phyloP scores from a whole-genome alignment of 1,140 invertebrate genomes.

The Pachypeltis micranthus region DNA sequence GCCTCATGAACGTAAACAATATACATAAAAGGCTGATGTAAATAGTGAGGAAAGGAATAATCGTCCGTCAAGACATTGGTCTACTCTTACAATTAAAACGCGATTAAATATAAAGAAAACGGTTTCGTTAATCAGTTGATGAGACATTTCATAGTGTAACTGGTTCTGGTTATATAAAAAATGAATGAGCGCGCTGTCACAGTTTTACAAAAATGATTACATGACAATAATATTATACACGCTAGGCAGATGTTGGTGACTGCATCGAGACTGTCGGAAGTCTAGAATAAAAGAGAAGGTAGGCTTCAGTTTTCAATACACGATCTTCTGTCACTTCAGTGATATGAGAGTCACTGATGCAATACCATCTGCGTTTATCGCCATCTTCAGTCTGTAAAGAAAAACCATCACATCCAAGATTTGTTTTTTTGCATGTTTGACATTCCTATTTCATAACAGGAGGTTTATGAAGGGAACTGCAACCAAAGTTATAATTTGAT shows the following conservation, averaged over 20 bases:
- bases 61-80: too few species aligned
- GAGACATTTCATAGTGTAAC: neutral
- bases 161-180: neutral
- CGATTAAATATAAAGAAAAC: too few species aligned
- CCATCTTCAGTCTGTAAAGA: constrained; percentile 16
- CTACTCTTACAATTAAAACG: too few species aligned
- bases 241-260: neutral
- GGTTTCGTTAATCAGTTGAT: neutral
- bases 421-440: too few species aligned
- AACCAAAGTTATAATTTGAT: too few species aligned
- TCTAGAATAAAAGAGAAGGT: constrained; percentile 77
- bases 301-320: constrained; percentile 84
- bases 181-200: neutral
- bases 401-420: too few species aligned
- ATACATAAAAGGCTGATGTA: too few species aligned
- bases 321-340: constrained; percentile 62
- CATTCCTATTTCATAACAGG: too few species aligned
- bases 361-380: constrained; percentile 56
- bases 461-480: too few species aligned
- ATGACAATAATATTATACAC: neutral
- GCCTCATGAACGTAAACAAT: too few species aligned
- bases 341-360: constrained; percentile 79
- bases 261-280: neutral
- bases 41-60: too few species aligned
- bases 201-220: neutral